Evolutionary conservation across 1,140 invertebrate genomes (phyloP), one percentile per base, ranked within the genome.

Genomic region (Brachystomella parvula): DNA sequence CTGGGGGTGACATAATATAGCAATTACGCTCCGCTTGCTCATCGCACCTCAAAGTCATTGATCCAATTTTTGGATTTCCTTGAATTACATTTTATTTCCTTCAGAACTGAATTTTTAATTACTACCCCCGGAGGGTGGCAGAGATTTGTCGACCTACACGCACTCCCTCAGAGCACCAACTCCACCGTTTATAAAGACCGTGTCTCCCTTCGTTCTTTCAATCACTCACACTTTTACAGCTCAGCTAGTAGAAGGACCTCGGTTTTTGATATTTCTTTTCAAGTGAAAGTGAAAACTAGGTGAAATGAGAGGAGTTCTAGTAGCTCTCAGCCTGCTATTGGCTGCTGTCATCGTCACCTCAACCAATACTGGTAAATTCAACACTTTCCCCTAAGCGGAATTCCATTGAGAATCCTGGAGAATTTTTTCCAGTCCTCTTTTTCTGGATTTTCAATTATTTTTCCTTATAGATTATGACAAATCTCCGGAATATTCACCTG

Each of bases 41-140:
- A 53, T 53, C 49, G 21, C n/a, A n/a, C 49, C 49, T 53, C 9
- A 53, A 19, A 15, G 6, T 26, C 9, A 9, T 26, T 53, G 49
- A 53, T 53, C 49, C 49, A 15, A 53, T 53, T 53, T 53, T 3
- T 6, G 24, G 24, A 26, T 15, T 19, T n/a, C n/a, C 12, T 19
- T 53, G 6, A 53, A 24, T 9, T 19, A 53, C 3, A 6, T 24
- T 12, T 53, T 26, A 24, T 53, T 53, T 53, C 49, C 49, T 53
- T 53, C 49, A 53, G n/a, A 53, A 12, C 49, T 53, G 49, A 53
- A 53, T 53, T 53, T n/a, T 53, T 53, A 53, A 53, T 53, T 53
- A 53, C 3, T 12, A 53, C 24, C 49, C n/a, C n/a, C n/a, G n/a
- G n/a, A n/a, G n/a, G n/a, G n/a, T n/a, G n/a, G n/a, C n/a, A n/a